These are phyloP conservation scores for Philereme vetulata DNA, from an alignment of 2,888 invertebrate genomes.

Conservation along the genomic window DNA sequence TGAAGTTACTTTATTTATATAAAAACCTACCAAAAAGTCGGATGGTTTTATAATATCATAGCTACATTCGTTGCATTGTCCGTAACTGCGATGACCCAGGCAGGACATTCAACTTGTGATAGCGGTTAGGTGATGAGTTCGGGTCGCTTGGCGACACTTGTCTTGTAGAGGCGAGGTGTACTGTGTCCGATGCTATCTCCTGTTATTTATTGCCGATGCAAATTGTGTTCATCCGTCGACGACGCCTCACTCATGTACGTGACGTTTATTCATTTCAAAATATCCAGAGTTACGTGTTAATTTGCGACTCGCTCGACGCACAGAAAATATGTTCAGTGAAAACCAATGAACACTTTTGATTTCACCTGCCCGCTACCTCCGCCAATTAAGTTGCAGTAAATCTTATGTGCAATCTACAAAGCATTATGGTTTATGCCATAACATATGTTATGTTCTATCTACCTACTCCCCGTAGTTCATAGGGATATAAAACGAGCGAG, in stretches of 20 bases:
- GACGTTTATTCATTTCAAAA: conserved; percentile 18
- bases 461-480: too few relatives aligned
- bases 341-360: conserved; percentile 36
- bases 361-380: conserved; percentile 31
- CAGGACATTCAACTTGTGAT: conserved; percentile 78
- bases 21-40: too few relatives aligned
- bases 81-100: conserved; percentile 51
- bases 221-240: conserved; percentile 58
- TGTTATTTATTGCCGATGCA: conserved; percentile 74
- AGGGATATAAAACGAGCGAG: too few relatives aligned
- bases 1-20: too few relatives aligned
- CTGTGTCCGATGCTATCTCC: conserved; percentile 60
- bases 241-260: conserved; percentile 32
- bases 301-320: neutral
- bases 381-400: conserved; percentile 16
- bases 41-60: too few relatives aligned
- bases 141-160: conserved; percentile 49
- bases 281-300: conserved; percentile 6
- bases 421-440: neutral
- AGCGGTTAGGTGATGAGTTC: conserved; percentile 56
- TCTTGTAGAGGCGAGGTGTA: conserved; percentile 48
- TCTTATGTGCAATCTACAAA: conserved; percentile 7
- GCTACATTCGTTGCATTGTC: conserved; percentile 33
- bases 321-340: conserved; percentile 29
- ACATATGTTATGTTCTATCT: too few relatives aligned